Base-by-base conservation (phyloP, 2,888 invertebrate genomes). In the Phyto melanocephala region DNA sequence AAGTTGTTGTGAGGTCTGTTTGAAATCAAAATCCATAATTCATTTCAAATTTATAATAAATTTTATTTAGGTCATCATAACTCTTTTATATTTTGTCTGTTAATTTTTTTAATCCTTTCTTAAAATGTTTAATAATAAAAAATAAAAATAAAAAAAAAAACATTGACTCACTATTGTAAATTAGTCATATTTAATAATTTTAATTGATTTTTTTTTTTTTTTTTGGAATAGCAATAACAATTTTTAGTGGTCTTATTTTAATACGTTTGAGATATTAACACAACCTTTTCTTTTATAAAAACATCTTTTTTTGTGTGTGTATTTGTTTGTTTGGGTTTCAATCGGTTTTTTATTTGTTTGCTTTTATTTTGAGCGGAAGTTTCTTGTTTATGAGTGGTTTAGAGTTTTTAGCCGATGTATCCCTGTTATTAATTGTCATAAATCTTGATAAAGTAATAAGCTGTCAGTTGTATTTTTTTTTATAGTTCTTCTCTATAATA, bases 351-450 rank as follows among this genome's bases (percentile, higher is more conserved):
- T 33, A 7, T 45, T 67, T 42, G 10, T 71, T 54, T 70, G 17
- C n/a, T 65, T 67, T 54, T 15, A 47, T 22, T 28, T 62, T 52
- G 10, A 72, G 40, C 77, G 77, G 80, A 68, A 63, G 85, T 76
- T 77, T 80, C 80, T 81, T 72, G 60, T 77, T 81, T 81, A 83
- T 78, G 70, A 68, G 42, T 60, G 24, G n/a, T 2, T 28, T 54
- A 17, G 3, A 58, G 10, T 65, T 60, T 65, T 45, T 67, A 65
- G 72, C 75, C 56, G 68, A 72, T 37, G 77, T 77, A 84, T 84
- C 83, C 89, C 90, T 90, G 87, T 90, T 90, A 90, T 90, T 90
- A 90, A 88, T 89, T 90, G 90, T 87, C 89, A 90, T 90, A 90
- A 90, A 90, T 90, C 90, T 90, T 88, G 88, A 88, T 87, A 86